Conservation (phyloP, 2,797 vertebrate species). For the Peromyscus aztecus region DNA sequence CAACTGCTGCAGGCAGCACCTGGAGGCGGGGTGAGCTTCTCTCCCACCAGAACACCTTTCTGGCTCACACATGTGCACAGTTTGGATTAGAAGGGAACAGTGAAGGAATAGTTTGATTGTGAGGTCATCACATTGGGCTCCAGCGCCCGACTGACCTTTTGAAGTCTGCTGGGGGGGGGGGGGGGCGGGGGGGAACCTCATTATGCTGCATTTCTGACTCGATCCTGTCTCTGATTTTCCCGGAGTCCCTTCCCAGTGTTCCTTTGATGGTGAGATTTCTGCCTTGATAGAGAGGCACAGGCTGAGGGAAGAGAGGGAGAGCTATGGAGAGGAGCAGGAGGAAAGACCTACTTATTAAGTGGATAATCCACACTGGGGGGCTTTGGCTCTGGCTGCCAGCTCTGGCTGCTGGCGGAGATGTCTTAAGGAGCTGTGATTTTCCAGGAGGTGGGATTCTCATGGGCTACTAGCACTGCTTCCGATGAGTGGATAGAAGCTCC, state of each 20-base stretch:
- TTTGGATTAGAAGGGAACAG: slow-evolving; percentile 59
- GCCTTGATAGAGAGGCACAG: slow-evolving; percentile 84
- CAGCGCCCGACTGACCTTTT: slow-evolving; percentile 81
- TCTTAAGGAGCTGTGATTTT: slow-evolving; percentile 81
- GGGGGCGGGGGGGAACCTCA: slow-evolving; percentile 41
- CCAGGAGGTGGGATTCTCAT: slow-evolving; percentile 75
- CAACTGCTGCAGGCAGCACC: slow-evolving; percentile 49
- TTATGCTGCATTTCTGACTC: slow-evolving; percentile 81
- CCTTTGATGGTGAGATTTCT: slow-evolving; percentile 84
- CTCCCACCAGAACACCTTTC: slow-evolving; percentile 77
- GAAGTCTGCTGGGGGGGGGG: slow-evolving; percentile 65
- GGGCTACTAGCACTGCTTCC: slow-evolving; percentile 76
- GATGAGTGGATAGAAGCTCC: slow-evolving; percentile 73
- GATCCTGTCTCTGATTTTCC: slow-evolving; percentile 82
- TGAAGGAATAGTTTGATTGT: slow-evolving; percentile 80
- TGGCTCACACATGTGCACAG: slow-evolving; percentile 53
- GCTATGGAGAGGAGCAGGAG: slow-evolving; percentile 76
- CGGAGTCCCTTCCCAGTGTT: slow-evolving; percentile 78
- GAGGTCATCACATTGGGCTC: slow-evolving; percentile 76
- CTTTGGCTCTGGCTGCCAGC: too few relatives aligned
- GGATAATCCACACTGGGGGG: slow-evolving; percentile 82
- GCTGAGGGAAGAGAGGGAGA: slow-evolving; percentile 73
- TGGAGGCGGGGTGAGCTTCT: neutral
- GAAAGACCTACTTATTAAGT: slow-evolving; percentile 87
- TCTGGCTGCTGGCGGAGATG: slow-evolving; percentile 77